These are phyloP conservation scores for Tribolium madens DNA, from an alignment of 1,140 invertebrate genomes.

Conservation along the genomic window DNA sequence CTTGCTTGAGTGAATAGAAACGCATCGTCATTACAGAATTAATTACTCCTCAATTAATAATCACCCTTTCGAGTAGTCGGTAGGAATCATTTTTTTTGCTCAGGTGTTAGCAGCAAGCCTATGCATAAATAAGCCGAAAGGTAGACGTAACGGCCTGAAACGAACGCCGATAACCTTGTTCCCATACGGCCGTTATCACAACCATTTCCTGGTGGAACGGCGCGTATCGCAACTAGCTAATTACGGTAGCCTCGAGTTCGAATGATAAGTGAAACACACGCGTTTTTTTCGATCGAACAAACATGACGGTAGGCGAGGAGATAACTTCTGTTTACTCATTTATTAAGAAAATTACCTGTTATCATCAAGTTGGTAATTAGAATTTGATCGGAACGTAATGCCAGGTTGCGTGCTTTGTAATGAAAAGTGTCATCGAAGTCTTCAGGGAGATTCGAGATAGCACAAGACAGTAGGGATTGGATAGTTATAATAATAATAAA, in stretches of 20 bases:
- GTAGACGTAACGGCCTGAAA: constrained; percentile 41
- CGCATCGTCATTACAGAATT: constrained; percentile 7
- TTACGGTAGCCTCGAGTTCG: constrained; percentile 31
- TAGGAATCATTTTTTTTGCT: not conserved
- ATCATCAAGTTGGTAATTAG: not conserved
- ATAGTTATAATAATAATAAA: too few relatives aligned
- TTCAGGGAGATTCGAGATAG: not conserved
- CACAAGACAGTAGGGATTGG: too few relatives aligned
- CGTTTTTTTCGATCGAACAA: constrained; percentile 12
- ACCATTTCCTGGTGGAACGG: constrained; percentile 35
- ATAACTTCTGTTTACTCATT: constrained; percentile 6
- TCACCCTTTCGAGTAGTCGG: not conserved
- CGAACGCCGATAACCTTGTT: constrained; percentile 44
- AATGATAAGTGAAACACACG: not conserved
- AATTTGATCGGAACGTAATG: constrained; percentile 1
- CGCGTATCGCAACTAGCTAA: constrained; percentile 25
- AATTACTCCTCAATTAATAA: not conserved
- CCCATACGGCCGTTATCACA: constrained; percentile 43
- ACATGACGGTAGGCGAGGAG: not conserved
- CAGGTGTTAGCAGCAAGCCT: not conserved
- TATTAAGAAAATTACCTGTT: constrained; percentile 13
- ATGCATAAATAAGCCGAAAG: constrained; percentile 29
- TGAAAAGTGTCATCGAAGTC: not conserved
- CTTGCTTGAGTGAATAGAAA: constrained; percentile 2
- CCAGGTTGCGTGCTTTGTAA: not conserved